Conservation (phyloP, 2,888 invertebrate genomes). For the Cephonodes hylas region DNA sequence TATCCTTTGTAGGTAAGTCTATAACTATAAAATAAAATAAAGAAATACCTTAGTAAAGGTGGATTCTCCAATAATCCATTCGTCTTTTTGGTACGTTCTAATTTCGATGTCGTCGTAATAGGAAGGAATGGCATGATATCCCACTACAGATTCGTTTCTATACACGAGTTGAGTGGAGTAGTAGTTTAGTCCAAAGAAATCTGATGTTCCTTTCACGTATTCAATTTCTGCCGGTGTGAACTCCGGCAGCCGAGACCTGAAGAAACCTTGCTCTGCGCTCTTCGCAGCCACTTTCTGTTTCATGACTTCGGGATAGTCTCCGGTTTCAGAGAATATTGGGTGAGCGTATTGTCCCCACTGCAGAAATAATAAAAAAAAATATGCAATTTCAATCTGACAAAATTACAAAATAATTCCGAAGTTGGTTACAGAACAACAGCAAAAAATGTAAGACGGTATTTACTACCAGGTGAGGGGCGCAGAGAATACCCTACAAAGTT, state of each 20-base stretch:
- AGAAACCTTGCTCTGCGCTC: conserved; percentile 80
- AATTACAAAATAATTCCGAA: too few relatives aligned
- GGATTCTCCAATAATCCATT: conserved; percentile 21
- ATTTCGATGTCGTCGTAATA: conserved; percentile 37
- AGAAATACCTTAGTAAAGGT: not conserved
- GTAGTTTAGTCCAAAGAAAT: conserved; percentile 87
- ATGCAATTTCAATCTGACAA: too few relatives aligned
- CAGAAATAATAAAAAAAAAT: conserved; percentile 31
- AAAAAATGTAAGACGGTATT: too few relatives aligned
- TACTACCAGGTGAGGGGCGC: too few relatives aligned
- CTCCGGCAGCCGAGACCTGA: conserved; percentile 79
- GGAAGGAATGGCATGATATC: conserved; percentile 34
- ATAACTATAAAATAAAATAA: too few relatives aligned
- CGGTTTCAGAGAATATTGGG: conserved; percentile 81
- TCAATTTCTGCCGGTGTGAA: conserved; percentile 82
- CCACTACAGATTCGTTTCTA: conserved; percentile 38
- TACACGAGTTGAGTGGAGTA: conserved; percentile 79
- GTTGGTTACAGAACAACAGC: too few relatives aligned
- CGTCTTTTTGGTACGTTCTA: conserved; percentile 19
- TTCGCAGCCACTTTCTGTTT: conserved; percentile 76
- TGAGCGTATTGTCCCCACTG: conserved; percentile 80
- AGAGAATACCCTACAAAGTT: too few relatives aligned
- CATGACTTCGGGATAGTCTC: conserved; percentile 83
- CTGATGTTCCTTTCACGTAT: conserved; percentile 78
- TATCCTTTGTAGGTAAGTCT: too few relatives aligned